Evolutionary conservation across 2,797 vertebrate genomes (phyloP), one percentile per base, ranked within the genome.

Genomic region (Phataginus tetradactyla): DNA sequence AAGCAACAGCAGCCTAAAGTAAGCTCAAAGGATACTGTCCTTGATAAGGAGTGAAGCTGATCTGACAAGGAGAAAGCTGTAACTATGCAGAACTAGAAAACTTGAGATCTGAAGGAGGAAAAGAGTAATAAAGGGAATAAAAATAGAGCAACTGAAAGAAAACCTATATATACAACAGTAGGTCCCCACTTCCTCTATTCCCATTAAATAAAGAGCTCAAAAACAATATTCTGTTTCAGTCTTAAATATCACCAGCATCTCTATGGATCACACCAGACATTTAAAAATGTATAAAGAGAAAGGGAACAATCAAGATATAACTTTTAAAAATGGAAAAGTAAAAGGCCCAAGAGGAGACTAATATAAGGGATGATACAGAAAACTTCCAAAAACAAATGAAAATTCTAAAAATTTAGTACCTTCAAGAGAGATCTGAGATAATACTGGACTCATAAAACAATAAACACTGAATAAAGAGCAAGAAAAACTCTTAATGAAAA

Each of bases 401-500:
- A 86, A 57, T 3, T 42, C 57, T 64, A 57, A 34, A 45, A 45
- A 45, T 45, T 85, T 55, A 74, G 2, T 71, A 79, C 3, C 14
- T 80, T 80, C 32, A 71, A 63, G 45, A 53, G 17, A 64, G 15
- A 72, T 37, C 17, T 64, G 55, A 80, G 55, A 49, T 75, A 91
- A 49, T 21, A 51, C 32, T 51, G 21, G 10, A 42, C 49, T 87
- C 12, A 80, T n/a, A 77, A 93, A 83, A 53, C 53, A 63, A 84
- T 87, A 32, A n/a, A 83, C 8, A 61, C 23, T 61, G n/a, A 79
- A 51, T 3, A 18, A 17, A 34, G 37, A 78, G 27, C 4, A 83
- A 88, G 21, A 87, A 93, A 53, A 81, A 77, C 23, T 87, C 57
- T 74, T 80, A 83, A 57, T 15, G 86, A 64, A 94, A 68, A 74